A percentile compares a stretch with the other conserved stretches of the same genome.
These are phyloP conservation scores for Megastigmus dorsalis DNA, from an alignment of 2,888 invertebrate genomes.

Conservation along the genomic window DNA sequence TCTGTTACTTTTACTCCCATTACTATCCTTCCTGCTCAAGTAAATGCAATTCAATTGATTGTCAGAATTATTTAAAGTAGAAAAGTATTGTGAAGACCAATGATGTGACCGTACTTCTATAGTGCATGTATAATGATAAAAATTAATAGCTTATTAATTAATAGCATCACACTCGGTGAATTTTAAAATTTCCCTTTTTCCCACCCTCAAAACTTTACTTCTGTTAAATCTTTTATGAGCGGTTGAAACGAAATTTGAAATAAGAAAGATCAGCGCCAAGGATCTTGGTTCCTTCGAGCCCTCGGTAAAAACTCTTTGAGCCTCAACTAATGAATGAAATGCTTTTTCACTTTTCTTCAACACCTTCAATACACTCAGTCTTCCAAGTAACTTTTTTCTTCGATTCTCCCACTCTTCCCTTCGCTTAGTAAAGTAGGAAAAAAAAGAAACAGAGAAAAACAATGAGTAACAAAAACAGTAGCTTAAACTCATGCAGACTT, in stretches of 20 bases:
- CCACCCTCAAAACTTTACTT: conserved; percentile 18
- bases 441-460: neutral
- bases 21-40: too few relatives aligned
- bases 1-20: too few relatives aligned
- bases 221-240: conserved; percentile 35
- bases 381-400: conserved; percentile 15
- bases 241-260: conserved; percentile 28
- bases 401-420: too few relatives aligned
- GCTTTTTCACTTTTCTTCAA: conserved; percentile 25
- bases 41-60: too few relatives aligned
- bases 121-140: conserved; percentile 8
- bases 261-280: conserved; percentile 33
- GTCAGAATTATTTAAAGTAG: too few relatives aligned
- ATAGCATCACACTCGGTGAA: neutral
- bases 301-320: conserved; percentile 23
- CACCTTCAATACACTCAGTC: conserved; percentile 18
- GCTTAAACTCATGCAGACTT: neutral
- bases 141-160: conserved; percentile 20
- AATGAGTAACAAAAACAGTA: neutral
- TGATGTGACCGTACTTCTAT: too few relatives aligned
- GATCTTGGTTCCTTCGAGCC: neutral
- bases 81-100: too few relatives aligned
- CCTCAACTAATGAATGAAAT: conserved; percentile 49
- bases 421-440: too few relatives aligned
- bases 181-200: conserved; percentile 33